Evolutionary conservation across 1,140 invertebrate species (phyloP), one percentile per base, ranked within the genome.

Genomic region (Rhagoletis zephyria): DNA sequence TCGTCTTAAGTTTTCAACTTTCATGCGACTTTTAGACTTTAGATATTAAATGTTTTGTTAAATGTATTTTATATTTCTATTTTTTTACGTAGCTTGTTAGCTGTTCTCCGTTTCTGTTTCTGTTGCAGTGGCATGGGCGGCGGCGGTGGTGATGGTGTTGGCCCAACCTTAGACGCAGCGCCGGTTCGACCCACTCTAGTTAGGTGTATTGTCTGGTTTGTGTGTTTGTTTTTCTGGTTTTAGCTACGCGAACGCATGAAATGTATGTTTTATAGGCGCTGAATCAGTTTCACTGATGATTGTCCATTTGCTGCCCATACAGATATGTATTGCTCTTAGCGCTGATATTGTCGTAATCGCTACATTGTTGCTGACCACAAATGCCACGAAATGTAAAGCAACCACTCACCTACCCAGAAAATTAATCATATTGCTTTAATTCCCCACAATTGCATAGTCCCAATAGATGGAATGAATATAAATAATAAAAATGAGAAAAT

Each of bases 281-380:
- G 74, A 81, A 81, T 81, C 74, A 81, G 74, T 56, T 19, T 51
- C 61, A 63, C 5, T 16, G 61, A 19, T 81, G 48, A 45, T 74
- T 48, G 67, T 74, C 16, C 61, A 63, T 63, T 56, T 56, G 51
- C 51, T 30, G 51, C 51, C 10, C 16, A 16, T 6, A n/a, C 61
- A n/a, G 30, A 40, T 67, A 7, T 30, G 4, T 56, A 5, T 0
- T 56, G n/a, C 45, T 81, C 2, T 51, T 16, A 48, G 74, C 19
- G 45, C 45, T 81, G 10, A n/a, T 81, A 16, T 81, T 2, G 74
- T 81, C 74, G n/a, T 48, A 56, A 56, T 81, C 74, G 14, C 64
- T 67, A 40, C 10, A 30, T 56, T 81, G 74, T 19, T 81, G 74
- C n/a, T 81, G 74, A 81, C 74, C 74, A 81, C 74, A 56, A 81